These are phyloP conservation scores for Pipa parva DNA, from an alignment of 2,113 vertebrate species.

Conservation along the genomic window DNA sequence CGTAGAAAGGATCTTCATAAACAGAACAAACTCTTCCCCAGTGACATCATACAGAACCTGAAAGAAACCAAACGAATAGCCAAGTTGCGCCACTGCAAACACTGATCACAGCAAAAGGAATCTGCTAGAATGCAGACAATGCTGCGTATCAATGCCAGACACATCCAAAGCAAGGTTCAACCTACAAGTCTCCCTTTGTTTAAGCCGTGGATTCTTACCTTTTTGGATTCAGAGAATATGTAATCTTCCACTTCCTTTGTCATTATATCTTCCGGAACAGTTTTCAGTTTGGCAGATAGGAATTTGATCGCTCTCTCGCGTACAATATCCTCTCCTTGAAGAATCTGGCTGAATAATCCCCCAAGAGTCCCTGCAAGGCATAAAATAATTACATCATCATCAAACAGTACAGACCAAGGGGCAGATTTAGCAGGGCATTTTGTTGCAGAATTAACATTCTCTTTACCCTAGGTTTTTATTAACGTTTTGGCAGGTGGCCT, in stretches of 20 bases:
- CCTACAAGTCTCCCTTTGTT: too few species aligned
- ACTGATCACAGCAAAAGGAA: neutral
- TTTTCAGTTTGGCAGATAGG: constrained; percentile 86
- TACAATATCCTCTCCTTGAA: constrained; percentile 95
- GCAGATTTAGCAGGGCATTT: too few species aligned
- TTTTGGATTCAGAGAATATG: constrained; percentile 88
- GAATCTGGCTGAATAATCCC: constrained; percentile 95
- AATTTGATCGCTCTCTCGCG: constrained; percentile 94
- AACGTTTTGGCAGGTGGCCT: too few species aligned
- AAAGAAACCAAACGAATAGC: too few species aligned
- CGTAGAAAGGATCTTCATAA: constrained; percentile 89
- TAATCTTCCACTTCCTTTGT: constrained; percentile 94
- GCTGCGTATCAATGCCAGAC: too few species aligned
- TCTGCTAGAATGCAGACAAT: neutral
- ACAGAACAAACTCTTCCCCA: constrained; percentile 93
- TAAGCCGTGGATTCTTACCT: constrained; percentile 58
- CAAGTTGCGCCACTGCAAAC: too few species aligned
- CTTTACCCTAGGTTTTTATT: too few species aligned
- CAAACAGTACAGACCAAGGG: neutral
- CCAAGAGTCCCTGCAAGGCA: constrained; percentile 81
- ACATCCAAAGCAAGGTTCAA: too few species aligned
- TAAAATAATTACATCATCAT: neutral
- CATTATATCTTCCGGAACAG: constrained; percentile 85
- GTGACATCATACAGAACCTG: constrained; percentile 97
- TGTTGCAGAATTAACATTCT: too few species aligned